Evolutionary conservation across 2,888 invertebrate genomes (phyloP).

Genomic region (Baronia brevicornis): DNA sequence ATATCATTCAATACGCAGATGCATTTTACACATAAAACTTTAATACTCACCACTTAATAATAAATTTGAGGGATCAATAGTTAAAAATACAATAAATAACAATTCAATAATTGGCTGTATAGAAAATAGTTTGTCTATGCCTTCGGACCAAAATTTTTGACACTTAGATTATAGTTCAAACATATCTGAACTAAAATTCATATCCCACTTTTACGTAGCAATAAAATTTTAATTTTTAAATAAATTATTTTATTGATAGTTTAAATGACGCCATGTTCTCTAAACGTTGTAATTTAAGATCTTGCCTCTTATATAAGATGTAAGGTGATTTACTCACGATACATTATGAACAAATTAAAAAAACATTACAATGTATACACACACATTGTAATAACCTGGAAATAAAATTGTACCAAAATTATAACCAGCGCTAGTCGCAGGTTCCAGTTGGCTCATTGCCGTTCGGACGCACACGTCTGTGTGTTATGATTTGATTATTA

Average conservation of each 20-base stretch:
- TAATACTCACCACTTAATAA: too few relatives aligned
- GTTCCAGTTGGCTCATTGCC: too few relatives aligned
- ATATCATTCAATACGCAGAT: too few relatives aligned
- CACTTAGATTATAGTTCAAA: constrained; percentile 44
- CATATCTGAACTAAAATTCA: constrained; percentile 62
- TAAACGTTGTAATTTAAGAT: neutral
- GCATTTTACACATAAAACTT: too few relatives aligned
- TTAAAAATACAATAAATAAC: constrained; percentile 13
- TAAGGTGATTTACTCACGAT: too few relatives aligned
- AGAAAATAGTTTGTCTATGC: constrained; percentile 10
- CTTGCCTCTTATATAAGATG: too few relatives aligned
- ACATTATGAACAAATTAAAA: constrained; percentile 44
- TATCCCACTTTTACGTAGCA: constrained; percentile 60
- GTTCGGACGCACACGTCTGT: too few relatives aligned
- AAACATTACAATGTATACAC: too few relatives aligned
- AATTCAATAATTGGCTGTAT: constrained; percentile 2
- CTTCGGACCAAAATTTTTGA: constrained; percentile 55
- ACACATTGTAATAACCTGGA: too few relatives aligned
- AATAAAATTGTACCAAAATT: too few relatives aligned
- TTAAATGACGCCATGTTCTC: neutral
- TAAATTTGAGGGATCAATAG: constrained; percentile 6
- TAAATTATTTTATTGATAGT: constrained; percentile 3
- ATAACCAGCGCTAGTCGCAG: too few relatives aligned
- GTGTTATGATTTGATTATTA: too few relatives aligned
- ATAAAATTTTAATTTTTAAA: constrained; percentile 32